These are phyloP conservation scores for Monopis laevigella DNA, from an alignment of 2,888 invertebrate genomes.

Conservation along the genomic window DNA sequence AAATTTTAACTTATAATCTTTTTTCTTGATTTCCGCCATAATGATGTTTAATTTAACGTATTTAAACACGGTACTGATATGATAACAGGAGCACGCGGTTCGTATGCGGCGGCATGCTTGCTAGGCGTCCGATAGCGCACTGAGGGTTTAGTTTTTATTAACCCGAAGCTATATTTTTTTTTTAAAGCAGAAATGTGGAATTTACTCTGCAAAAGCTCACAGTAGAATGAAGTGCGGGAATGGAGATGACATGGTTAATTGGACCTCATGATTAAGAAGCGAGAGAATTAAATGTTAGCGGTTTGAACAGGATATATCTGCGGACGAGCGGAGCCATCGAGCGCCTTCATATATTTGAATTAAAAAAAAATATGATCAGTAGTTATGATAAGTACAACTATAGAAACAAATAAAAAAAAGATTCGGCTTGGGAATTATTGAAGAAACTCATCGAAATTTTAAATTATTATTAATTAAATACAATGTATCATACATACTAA, in stretches of 20 bases:
- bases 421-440: too few relatives aligned
- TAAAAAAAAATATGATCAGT: too few relatives aligned
- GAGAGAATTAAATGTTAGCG: slow-evolving; percentile 41
- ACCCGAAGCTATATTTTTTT: not conserved
- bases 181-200: too few relatives aligned
- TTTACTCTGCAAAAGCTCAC: too few relatives aligned
- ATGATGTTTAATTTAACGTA: slow-evolving; percentile 26
- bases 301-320: slow-evolving; percentile 62
- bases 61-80: not conserved
- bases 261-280: slow-evolving; percentile 44
- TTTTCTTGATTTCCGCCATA: slow-evolving; percentile 47
- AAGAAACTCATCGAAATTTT: too few relatives aligned
- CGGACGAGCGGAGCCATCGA: slow-evolving; percentile 26
- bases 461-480: too few relatives aligned
- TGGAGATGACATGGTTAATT: slow-evolving; percentile 3
- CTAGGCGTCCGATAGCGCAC: slow-evolving; percentile 18
- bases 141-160: not conserved
- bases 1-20: slow-evolving; percentile 35
- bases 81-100: too few relatives aligned
- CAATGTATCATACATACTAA: too few relatives aligned
- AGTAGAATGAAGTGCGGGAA: too few relatives aligned
- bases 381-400: too few relatives aligned
- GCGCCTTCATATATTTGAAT: too few relatives aligned
- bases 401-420: too few relatives aligned
- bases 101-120: slow-evolving; percentile 21